Conservation (phyloP, 2,888 invertebrate genomes). For the Acrobasis consociella region DNA sequence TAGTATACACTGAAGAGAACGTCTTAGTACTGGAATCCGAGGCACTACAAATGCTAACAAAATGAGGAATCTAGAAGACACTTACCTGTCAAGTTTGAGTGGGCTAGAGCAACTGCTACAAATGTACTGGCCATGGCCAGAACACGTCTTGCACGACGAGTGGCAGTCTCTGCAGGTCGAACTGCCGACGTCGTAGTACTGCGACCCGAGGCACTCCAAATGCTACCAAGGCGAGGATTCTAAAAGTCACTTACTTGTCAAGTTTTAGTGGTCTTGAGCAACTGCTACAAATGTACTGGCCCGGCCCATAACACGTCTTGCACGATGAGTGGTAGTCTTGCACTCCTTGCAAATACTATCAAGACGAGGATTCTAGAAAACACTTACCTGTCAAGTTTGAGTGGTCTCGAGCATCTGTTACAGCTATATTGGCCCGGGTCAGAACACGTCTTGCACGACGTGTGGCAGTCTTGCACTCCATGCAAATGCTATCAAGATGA, state of each 20-base stretch:
- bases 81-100: slow-evolving; percentile 84
- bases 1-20: too few relatives aligned
- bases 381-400: slow-evolving; percentile 83
- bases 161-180: too few relatives aligned
- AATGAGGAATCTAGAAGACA: too few relatives aligned
- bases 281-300: slow-evolving; percentile 86
- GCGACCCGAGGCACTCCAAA: background rate
- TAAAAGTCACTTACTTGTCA: slow-evolving; percentile 69
- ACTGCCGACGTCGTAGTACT: too few relatives aligned
- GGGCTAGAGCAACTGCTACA: slow-evolving; percentile 86
- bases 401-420: slow-evolving; percentile 84
- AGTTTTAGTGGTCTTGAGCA: slow-evolving; percentile 86
- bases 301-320: slow-evolving; percentile 85
- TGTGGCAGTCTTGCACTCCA: background rate
- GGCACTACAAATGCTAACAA: too few relatives aligned
- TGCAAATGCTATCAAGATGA: background rate
- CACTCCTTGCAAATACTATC: slow-evolving; percentile 85
- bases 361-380: background rate
- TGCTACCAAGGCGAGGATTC: too few relatives aligned
- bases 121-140: slow-evolving; percentile 86
- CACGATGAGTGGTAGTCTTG: slow-evolving; percentile 90
- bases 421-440: slow-evolving; percentile 88
- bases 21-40: too few relatives aligned
- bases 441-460: slow-evolving; percentile 83
- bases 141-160: slow-evolving; percentile 82